A percentile compares a stretch with the other conserved stretches of the same genome.
phyloP scores from a whole-genome alignment of 1,140 invertebrate species.

The Ganaspis sp. region DNA sequence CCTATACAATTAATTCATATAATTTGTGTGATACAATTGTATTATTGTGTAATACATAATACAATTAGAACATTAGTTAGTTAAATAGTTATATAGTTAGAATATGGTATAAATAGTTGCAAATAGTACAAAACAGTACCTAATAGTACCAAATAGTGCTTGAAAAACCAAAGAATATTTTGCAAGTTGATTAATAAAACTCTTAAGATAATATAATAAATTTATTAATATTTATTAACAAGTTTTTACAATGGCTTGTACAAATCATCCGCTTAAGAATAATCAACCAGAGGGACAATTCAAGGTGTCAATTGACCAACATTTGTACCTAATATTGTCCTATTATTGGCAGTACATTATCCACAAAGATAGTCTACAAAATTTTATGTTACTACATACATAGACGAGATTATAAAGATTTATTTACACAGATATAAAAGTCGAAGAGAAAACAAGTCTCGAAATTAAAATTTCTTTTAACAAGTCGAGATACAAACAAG shows the following conservation, averaged over 20 bases:
- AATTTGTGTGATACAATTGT: too few relatives aligned
- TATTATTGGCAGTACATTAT: conserved; percentile 26
- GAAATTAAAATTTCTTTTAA: neutral
- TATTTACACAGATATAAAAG: conserved; percentile 1
- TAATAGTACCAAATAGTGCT: too few relatives aligned
- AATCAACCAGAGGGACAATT: conserved; percentile 65
- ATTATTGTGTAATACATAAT: too few relatives aligned
- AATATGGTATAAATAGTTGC: too few relatives aligned
- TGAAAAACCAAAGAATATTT: neutral
- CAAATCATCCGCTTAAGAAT: conserved; percentile 62
- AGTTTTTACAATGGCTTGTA: conserved; percentile 62
- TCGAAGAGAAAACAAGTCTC: neutral
- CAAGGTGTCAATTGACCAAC: conserved; percentile 44
- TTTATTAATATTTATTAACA: conserved; percentile 71
- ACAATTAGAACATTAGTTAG: too few relatives aligned
- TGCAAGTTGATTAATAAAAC: too few relatives aligned
- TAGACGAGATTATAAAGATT: neutral
- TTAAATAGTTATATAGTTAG: too few relatives aligned
- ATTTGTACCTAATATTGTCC: conserved; percentile 19
- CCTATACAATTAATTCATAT: too few relatives aligned
- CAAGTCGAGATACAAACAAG: neutral
- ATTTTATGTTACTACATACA: neutral
- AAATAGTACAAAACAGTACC: too few relatives aligned
- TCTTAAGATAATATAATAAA: conserved; percentile 68
- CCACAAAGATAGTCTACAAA: neutral